A percentile compares a stretch with the other conserved stretches of the same genome.
Conservation (phyloP, 92 coral and sea anemone genomes). For the Heteractis magnifica region DNA sequence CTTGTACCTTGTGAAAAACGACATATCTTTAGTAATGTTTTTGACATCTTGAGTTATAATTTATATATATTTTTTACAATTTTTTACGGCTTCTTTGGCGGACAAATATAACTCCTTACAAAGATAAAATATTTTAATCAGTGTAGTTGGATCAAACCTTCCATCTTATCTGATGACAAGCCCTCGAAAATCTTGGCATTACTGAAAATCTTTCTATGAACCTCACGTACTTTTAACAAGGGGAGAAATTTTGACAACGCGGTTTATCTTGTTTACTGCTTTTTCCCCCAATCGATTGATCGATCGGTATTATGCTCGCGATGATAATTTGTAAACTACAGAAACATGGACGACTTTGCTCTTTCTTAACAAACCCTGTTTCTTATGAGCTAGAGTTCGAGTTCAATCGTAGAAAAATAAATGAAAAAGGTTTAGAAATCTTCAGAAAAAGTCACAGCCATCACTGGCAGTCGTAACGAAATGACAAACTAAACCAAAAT, state of each 20-base stretch:
- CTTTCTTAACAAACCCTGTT: too few species aligned
- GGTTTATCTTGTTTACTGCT: not conserved
- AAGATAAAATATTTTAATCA: not conserved
- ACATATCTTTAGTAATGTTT: not conserved
- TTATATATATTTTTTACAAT: not conserved
- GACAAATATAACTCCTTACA: too few species aligned
- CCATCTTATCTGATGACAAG: conserved; percentile 14
- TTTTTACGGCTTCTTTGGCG: not conserved
- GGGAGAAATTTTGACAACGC: not conserved
- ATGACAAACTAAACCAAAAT: not conserved
- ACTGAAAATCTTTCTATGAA: not conserved
- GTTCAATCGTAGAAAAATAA: not conserved
- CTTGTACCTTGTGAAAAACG: not conserved
- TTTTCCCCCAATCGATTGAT: not conserved
- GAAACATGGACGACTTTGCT: too few species aligned
- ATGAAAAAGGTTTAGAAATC: not conserved
- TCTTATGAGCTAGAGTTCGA: not conserved
- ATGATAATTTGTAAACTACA: too few species aligned
- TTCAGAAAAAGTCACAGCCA: not conserved
- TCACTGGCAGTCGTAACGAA: not conserved
- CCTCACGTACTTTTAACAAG: conserved; percentile 2
- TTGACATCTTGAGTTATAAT: not conserved
- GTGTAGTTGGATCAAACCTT: not conserved
- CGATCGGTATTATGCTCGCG: not conserved
- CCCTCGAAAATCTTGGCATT: not conserved